Percentiles rank a stretch among this genome's conserved stretches.
phyloP scores from a whole-genome alignment of 64 coral and sea anemone species.

The Actinia equina region DNA sequence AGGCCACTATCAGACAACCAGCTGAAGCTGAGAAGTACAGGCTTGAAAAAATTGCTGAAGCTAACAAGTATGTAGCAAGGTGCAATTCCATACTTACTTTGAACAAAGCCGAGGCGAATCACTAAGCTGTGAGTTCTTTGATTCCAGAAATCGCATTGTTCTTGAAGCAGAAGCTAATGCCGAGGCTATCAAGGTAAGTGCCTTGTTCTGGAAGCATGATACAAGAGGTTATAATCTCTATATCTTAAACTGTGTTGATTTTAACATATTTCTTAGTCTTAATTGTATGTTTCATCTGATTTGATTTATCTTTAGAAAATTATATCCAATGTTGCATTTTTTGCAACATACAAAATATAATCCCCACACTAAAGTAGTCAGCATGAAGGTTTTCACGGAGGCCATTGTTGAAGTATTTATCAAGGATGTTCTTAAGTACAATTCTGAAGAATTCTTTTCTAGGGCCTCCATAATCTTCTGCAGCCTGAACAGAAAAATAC shows the following conservation, averaged over 20 bases:
- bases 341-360: constrained; percentile 34
- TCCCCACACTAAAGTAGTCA: constrained; percentile 39
- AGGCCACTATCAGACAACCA: constrained; percentile 81
- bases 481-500: constrained; percentile 18
- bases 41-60: constrained; percentile 90
- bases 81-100: too few species aligned
- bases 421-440: constrained; percentile 32
- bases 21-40: constrained; percentile 96
- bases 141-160: constrained; percentile 73
- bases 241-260: too few species aligned
- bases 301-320: too few species aligned
- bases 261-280: too few species aligned
- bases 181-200: constrained; percentile 74
- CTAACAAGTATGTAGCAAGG: constrained; percentile 45
- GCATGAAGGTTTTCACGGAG: constrained; percentile 26
- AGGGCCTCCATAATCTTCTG: constrained; percentile 37
- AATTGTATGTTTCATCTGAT: too few species aligned
- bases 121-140: neutral
- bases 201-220: too few species aligned
- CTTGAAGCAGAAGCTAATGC: constrained; percentile 89
- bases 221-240: too few species aligned
- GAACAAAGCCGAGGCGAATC: neutral
- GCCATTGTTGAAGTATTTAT: constrained; percentile 52
- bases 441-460: constrained; percentile 51
- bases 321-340: too few species aligned